Base-by-base conservation (phyloP, 2,888 invertebrate species). In the Fabriciana adippe region DNA sequence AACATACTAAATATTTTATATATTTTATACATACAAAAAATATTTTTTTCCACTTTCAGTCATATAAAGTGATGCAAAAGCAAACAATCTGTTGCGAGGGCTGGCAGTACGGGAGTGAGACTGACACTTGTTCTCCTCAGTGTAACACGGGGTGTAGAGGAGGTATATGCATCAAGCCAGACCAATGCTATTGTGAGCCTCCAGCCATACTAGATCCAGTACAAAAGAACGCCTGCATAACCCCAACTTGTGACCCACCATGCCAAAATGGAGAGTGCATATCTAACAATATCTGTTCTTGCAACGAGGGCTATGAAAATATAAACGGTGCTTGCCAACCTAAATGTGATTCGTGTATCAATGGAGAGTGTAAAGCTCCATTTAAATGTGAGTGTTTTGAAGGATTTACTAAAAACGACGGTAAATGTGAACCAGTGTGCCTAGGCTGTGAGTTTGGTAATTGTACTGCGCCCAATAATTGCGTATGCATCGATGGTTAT, bases 381-480 rank as follows among this genome's bases (percentile, higher is more conserved):
- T 94, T 94, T 57, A 83, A 89, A 2, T 95, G 95, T 79, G 87
- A 81, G 35, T 95, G 95, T 75, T 83, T 88, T 21, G 75, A 83
- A 3, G 95, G 95, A 0, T 95, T 89, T 75, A 78, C 83, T 11
- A 86, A 87, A 68, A 45, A 47, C 11, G 69, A 73, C 6, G 75
- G 71, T n/a, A 71, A 55, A 45, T 84, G 87, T 68, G 59, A 66
- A 6, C 84, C 86, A 8, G 55, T 67, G 2, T 87, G 87, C 72
- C 65, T 71, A 35, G 76, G 75, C 3, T 88, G 89, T 73, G 57
- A 67, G 6, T 81, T 88, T 63, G 87, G 87, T 2, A 57, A 71
- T 2, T 90, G 91, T 68, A 63, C 75, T 3, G 78, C 75, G 8
- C 93, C 93, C 73, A 15, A 93, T 93, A 0, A 83, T 91, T 41